Evolutionary conservation across 2,797 vertebrate species (phyloP).

Genomic region (Oreochromis grahami): DNA sequence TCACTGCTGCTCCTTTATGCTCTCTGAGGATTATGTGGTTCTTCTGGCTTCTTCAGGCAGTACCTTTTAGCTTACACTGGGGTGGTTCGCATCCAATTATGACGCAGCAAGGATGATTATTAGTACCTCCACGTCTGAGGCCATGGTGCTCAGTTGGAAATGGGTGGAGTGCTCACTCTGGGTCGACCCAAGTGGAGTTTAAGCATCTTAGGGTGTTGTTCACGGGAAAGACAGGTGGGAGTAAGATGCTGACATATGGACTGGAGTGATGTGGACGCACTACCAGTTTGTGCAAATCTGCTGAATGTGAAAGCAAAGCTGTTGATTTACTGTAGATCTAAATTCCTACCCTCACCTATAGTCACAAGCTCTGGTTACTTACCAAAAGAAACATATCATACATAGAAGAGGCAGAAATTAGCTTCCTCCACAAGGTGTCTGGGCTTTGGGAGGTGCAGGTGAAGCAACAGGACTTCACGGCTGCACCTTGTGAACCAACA

Average conservation of each 20-base stretch:
- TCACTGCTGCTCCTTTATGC: not conserved
- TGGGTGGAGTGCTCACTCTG: not conserved
- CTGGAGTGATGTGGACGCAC: not conserved
- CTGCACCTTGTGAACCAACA: too few relatives aligned
- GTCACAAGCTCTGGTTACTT: too few relatives aligned
- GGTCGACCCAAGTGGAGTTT: not conserved
- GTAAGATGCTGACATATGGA: not conserved
- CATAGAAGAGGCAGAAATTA: too few relatives aligned
- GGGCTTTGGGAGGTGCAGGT: too few relatives aligned
- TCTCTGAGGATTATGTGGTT: not conserved
- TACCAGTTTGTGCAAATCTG: not conserved
- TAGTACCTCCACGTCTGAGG: not conserved
- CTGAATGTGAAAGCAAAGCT: not conserved
- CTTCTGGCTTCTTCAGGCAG: not conserved
- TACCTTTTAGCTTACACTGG: not conserved
- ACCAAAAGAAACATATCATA: too few relatives aligned
- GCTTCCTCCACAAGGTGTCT: too few relatives aligned
- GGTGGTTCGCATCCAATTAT: not conserved
- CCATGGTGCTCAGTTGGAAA: not conserved
- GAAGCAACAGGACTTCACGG: too few relatives aligned
- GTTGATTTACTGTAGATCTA: not conserved
- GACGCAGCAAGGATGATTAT: not conserved
- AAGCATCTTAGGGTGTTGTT: not conserved
- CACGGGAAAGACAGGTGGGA: not conserved
- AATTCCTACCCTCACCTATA: not conserved